Evolutionary conservation across 92 coral and sea anemone genomes (phyloP).

Genomic region (Metridium senile): DNA sequence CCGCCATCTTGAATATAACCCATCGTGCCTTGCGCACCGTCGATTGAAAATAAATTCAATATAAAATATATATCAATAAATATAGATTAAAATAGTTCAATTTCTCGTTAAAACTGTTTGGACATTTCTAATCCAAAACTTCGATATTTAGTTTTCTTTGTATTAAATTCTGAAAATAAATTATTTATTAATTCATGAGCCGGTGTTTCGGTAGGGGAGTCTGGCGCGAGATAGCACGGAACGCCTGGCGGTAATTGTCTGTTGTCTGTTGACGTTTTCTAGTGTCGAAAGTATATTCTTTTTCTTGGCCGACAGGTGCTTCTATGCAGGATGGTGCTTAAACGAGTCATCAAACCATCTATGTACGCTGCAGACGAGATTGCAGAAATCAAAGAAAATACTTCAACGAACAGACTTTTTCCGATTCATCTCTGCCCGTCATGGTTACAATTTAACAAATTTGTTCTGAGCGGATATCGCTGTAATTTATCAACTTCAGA

Average conservation of each 20-base stretch:
- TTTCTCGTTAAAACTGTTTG: too few species aligned
- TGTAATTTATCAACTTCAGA: slow-evolving; percentile 60
- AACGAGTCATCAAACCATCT: slow-evolving; percentile 25
- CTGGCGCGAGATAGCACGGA: slow-evolving; percentile 18
- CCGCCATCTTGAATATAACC: slow-evolving; percentile 61
- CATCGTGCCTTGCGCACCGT: slow-evolving; percentile 32
- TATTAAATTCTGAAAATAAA: too few species aligned
- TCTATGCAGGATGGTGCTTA: slow-evolving; percentile 36
- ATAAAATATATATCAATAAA: not conserved
- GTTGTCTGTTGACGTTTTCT: slow-evolving; percentile 28
- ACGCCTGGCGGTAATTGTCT: slow-evolving; percentile 20
- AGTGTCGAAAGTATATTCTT: not conserved
- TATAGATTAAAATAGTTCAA: too few species aligned
- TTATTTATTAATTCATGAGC: too few species aligned
- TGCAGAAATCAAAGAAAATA: slow-evolving; percentile 19
- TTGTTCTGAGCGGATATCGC: slow-evolving; percentile 77
- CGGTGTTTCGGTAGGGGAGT: too few species aligned
- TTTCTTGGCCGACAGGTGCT: not conserved
- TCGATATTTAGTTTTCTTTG: too few species aligned
- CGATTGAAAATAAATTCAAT: not conserved
- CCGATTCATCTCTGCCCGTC: slow-evolving; percentile 58
- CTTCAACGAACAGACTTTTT: slow-evolving; percentile 27
- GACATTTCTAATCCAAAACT: not conserved
- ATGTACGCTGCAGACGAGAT: slow-evolving; percentile 19
- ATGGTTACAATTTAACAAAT: slow-evolving; percentile 87